Base-by-base conservation (phyloP, 2,888 invertebrate genomes). In the Parnassius apollo region DNA sequence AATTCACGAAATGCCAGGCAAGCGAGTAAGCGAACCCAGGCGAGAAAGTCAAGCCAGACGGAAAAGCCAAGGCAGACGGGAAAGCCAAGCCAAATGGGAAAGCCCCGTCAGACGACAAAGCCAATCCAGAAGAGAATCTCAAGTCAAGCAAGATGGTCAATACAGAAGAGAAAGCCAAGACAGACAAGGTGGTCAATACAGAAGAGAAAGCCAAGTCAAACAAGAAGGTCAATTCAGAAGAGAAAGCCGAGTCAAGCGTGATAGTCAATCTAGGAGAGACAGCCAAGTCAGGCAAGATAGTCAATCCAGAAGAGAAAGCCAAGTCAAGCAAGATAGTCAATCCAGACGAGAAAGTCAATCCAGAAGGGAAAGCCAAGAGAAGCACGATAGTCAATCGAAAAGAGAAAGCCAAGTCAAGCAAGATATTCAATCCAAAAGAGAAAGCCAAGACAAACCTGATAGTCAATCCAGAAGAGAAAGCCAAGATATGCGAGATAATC, bases 61-160 rank as follows among this genome's bases (percentile, higher is more conserved):
- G 22, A 25, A 42, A 3, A 52, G 51, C 45, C 53, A 53, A 13
- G 53, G 46, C 13, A 59, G 53, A 42, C 54, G 46, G 11, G 46
- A 59, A 9, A 44, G 35, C 8, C 48, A 18, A 42, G 42, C 8
- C 11, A 35, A 7, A 11, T n/a, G 44, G 18, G 18, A 18, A 18
- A 18, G 18, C 18, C 18, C 18, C 18, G 18, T 18, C 18, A 18
- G 18, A 18, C 18, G 18, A 18, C 18, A 18, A 18, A 18, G 12
- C 8, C 55, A 12, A 11, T 54, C 55, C 13, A 42, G 13, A 8
- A 42, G 54, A 49, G 35, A 48, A 25, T 50, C 48, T 9, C 42
- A 54, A 42, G n/a, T 25, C 8, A 22, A 13, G 12, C 54, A 11
- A 9, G 54, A 60, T 2, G 11, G 44, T 11, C 11, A 44, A 44